Conservation (phyloP, 2,888 invertebrate species). For the Xestia rhomboidea region DNA sequence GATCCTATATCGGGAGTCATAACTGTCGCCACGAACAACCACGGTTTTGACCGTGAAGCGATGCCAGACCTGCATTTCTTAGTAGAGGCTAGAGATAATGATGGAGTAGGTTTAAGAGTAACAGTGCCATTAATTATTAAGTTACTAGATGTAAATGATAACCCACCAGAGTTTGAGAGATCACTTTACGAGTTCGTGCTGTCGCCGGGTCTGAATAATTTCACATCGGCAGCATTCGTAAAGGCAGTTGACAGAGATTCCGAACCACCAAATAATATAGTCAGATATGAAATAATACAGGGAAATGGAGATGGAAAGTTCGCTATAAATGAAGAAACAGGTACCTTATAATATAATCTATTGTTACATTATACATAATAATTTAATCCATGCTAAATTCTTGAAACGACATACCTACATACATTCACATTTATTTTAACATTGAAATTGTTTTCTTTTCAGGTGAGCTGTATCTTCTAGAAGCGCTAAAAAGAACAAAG, state of each 20-base stretch:
- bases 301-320: slow-evolving; percentile 95
- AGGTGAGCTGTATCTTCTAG: slow-evolving; percentile 92
- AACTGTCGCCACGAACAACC: slow-evolving; percentile 93
- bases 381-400: background rate
- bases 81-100: slow-evolving; percentile 96
- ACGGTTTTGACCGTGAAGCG: slow-evolving; percentile 95
- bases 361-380: background rate
- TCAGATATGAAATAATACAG: slow-evolving; percentile 95
- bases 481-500: slow-evolving; percentile 86
- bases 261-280: slow-evolving; percentile 95
- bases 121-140: slow-evolving; percentile 94
- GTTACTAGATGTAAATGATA: slow-evolving; percentile 95
- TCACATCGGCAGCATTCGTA: slow-evolving; percentile 94
- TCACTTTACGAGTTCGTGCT: slow-evolving; percentile 95
- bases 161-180: slow-evolving; percentile 95
- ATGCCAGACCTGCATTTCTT: slow-evolving; percentile 94
- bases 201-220: slow-evolving; percentile 93
- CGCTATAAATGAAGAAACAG: slow-evolving; percentile 93
- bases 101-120: slow-evolving; percentile 94
- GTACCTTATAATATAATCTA: slow-evolving; percentile 71
- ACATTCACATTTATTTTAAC: background rate
- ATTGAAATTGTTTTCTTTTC: slow-evolving; percentile 60
- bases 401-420: background rate
- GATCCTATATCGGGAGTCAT: slow-evolving; percentile 95
- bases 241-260: slow-evolving; percentile 96